Evolutionary conservation across 2,797 vertebrate species (phyloP).

Genomic region (Sebastes matsubarae): DNA sequence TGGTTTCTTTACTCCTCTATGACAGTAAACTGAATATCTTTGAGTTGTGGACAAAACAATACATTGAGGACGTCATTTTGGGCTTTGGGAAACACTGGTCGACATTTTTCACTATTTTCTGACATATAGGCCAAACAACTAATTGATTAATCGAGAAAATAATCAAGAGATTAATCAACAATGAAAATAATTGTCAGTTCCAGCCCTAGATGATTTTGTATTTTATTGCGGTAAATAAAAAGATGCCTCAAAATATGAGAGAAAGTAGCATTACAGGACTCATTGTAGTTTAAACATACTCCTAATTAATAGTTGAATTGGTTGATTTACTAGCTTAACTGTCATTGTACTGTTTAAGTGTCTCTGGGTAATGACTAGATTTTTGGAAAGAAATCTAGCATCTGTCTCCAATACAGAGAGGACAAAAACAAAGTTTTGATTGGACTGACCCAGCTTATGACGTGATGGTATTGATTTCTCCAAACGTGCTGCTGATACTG

Average conservation of each 20-base stretch:
- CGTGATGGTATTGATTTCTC: slow-evolving; percentile 1
- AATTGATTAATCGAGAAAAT: no score
- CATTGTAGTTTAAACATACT: neutral
- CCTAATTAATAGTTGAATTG: neutral
- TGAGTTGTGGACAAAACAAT: no score
- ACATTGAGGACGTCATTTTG: no score
- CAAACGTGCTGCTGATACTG: neutral
- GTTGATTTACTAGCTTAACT: neutral
- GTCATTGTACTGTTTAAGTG: neutral
- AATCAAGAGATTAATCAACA: no score
- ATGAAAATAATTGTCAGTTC: rapidly evolving
- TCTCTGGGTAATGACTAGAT: neutral
- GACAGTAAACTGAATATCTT: no score
- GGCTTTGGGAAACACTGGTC: no score
- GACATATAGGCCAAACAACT: no score
- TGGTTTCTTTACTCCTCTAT: no score
- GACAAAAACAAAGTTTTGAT: neutral
- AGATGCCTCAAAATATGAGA: neutral
- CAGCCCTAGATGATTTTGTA: slow-evolving; percentile 13
- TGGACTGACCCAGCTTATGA: neutral
- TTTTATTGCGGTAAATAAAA: slow-evolving; percentile 36
- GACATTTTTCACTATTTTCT: no score
- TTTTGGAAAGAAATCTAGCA: neutral
- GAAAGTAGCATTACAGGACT: slow-evolving; percentile 4
- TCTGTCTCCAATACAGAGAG: neutral